Evolutionary conservation across 92 coral and sea anemone species (phyloP), one percentile per base, ranked within the genome.

Genomic region (Montipora capitata): DNA sequence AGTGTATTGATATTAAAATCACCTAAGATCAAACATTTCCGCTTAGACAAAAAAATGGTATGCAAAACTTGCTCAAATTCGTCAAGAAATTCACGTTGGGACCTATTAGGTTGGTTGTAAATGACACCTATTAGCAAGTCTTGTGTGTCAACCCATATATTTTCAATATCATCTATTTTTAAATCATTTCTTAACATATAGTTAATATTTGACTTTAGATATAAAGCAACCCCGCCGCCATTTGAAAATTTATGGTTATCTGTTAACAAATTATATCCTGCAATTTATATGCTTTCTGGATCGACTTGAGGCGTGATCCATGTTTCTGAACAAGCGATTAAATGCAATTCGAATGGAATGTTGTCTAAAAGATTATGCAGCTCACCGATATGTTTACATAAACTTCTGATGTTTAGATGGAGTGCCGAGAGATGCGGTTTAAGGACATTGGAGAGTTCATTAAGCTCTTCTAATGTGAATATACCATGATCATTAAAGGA

Each of bases 21-120:
- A 14, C 68, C 68, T 63, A 63, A n/a, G 18, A 63, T 63, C 68
- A 63, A 8, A 63, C 68, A 63, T 38, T 63, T 63, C 9, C 68
- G 68, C 27, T 18, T n/a, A 18, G 68, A 63, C 68, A 63, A 63
- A 63, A 14, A 63, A 38, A 63, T 63, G 8, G 68, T n/a, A 15
- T 87, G 77, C 77, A 79, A 41, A 71, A 39, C 73, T 54, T 79
- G 66, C 80, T 87, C 61, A 68, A 87, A 63, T 58, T 79, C 52
- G 14, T 48, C 52, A 72, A 72, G 52, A 38, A 79, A 70, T 4
- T 72, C 56, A 8, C 40, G 8, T 3, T 7, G 84, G 76, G 38
- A 79, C 44, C 48, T 68, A 39, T 67, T 70, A n/a, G n/a, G n/a
- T n/a, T n/a, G n/a, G n/a, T n/a, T n/a, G n/a, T n/a, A n/a, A n/a